phyloP scores from a whole-genome alignment of 2,888 invertebrate species.

The Eurytoma adleriae region DNA sequence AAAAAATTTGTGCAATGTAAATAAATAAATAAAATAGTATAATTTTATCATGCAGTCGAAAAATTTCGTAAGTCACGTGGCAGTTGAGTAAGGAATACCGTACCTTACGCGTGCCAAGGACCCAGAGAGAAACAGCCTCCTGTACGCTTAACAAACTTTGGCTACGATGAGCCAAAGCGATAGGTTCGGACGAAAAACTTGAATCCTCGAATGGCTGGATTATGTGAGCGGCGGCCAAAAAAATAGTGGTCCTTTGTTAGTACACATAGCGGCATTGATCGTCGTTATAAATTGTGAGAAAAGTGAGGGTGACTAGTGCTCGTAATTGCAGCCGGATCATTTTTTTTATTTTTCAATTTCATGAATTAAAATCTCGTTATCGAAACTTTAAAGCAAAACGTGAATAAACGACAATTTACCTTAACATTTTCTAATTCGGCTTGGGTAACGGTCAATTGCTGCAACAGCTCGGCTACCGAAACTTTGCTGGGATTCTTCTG shows the following conservation, averaged over 20 bases:
- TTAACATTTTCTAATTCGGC: slow-evolving; percentile 91
- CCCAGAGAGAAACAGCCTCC: slow-evolving; percentile 96
- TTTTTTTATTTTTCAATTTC: too few relatives aligned
- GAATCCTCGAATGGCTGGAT: slow-evolving; percentile 80
- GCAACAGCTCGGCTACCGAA: slow-evolving; percentile 88
- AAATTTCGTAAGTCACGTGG: slow-evolving; percentile 58
- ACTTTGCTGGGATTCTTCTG: slow-evolving; percentile 76
- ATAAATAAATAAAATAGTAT: slow-evolving; percentile 32
- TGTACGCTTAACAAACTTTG: slow-evolving; percentile 93
- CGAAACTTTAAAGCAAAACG: neutral
- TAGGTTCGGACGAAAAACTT: slow-evolving; percentile 82
- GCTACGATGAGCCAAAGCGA: slow-evolving; percentile 73
- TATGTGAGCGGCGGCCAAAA: slow-evolving; percentile 68
- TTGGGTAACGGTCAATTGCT: slow-evolving; percentile 90
- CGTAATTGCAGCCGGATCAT: neutral
- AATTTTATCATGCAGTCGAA: slow-evolving; percentile 43
- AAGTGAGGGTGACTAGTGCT: slow-evolving; percentile 45
- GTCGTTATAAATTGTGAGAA: slow-evolving; percentile 43
- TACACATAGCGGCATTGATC: slow-evolving; percentile 37
- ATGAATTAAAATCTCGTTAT: neutral
- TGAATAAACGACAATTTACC: slow-evolving; percentile 78
- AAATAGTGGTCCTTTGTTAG: slow-evolving; percentile 58
- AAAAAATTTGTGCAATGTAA: slow-evolving; percentile 13
- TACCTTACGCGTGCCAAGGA: slow-evolving; percentile 95
- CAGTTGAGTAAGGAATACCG: slow-evolving; percentile 74